A percentile compares a stretch with the other conserved stretches of the same genome.
phyloP scores from a whole-genome alignment of 2,113 vertebrate species.

The Malaclemys terrapin region DNA sequence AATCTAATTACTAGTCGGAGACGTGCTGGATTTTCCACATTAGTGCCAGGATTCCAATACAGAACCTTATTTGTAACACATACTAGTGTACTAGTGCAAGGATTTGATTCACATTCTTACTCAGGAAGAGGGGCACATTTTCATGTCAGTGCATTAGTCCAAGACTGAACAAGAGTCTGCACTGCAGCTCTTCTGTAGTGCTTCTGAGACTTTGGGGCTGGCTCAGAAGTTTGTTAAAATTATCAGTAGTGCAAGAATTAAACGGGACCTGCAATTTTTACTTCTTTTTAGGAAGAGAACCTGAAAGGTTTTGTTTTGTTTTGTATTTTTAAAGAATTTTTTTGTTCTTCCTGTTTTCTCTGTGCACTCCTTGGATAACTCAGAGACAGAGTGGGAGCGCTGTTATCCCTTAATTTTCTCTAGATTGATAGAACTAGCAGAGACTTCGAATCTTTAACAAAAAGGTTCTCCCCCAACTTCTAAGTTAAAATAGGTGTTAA shows the following conservation, averaged over 20 bases:
- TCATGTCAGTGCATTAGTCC: background rate
- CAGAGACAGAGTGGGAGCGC: background rate
- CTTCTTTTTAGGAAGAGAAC: background rate
- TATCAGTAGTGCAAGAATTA: background rate
- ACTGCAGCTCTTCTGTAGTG: background rate
- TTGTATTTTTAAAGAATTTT: background rate
- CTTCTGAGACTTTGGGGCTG: background rate
- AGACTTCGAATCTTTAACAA: background rate
- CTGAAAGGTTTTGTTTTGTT: background rate
- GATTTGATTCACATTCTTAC: background rate
- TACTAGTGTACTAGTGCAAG: background rate
- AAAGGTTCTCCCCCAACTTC: background rate
- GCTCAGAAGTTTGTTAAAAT: background rate
- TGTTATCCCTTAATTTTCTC: background rate
- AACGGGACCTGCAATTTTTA: conserved; percentile 13
- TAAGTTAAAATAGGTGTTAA: background rate
- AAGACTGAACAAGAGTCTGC: background rate
- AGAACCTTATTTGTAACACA: background rate
- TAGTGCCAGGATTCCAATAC: background rate
- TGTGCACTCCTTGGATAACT: background rate
- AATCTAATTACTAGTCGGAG: background rate
- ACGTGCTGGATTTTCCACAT: background rate
- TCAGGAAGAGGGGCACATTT: background rate
- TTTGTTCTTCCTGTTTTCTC: background rate
- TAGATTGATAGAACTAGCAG: background rate